Evolutionary conservation across 2,797 vertebrate genomes (phyloP), one percentile per base, ranked within the genome.

Genomic region (Acrocephalus scirpaceus): DNA sequence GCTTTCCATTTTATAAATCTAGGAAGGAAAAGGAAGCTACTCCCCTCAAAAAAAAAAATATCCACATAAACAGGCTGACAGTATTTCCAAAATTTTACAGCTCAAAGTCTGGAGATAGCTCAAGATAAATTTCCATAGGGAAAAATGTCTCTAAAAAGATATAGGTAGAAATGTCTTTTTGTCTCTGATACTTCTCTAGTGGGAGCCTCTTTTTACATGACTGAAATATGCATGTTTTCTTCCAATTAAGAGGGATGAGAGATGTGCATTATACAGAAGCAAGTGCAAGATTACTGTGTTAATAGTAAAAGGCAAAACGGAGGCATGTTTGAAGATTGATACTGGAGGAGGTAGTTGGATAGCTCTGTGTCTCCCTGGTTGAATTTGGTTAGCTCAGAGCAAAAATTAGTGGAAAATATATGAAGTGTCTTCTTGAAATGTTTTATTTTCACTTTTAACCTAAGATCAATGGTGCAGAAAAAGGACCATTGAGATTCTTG

Each of bases 11-110:
- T 71, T 61, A 67, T 74, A 69, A 74, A 67, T 61, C 21, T 20
- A 16, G 65, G 47, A 84, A 60, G 44, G 29, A 85, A 77, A 44
- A 87, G 58, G 11, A 32, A 66, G 20, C 11, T 78, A 23, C 23
- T 70, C 10, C 11, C 21, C 8, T 62, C 16, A 23, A 69, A 72
- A 45, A 42, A n/a, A 54, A 18, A 62, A 81, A n/a, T 16, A 13
- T 7, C 13, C 30, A 38, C 3, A 5, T 57, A 42, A 72, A 27
- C 0, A 0, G 29, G 5, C 25, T 58, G 16, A 21, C 34, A 20
- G 0, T 48, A 13, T 65, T 93, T 92, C 50, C n/a, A 88, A 62
- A 81, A 47, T 74, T 85, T 85, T 77, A 26, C 29, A 77, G 12
- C 25, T 69, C 13, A 2, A 23, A 16, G 5, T 78, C 36, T 78